phyloP scores from a whole-genome alignment of 2,888 invertebrate genomes.

The Doris montereyensis region DNA sequence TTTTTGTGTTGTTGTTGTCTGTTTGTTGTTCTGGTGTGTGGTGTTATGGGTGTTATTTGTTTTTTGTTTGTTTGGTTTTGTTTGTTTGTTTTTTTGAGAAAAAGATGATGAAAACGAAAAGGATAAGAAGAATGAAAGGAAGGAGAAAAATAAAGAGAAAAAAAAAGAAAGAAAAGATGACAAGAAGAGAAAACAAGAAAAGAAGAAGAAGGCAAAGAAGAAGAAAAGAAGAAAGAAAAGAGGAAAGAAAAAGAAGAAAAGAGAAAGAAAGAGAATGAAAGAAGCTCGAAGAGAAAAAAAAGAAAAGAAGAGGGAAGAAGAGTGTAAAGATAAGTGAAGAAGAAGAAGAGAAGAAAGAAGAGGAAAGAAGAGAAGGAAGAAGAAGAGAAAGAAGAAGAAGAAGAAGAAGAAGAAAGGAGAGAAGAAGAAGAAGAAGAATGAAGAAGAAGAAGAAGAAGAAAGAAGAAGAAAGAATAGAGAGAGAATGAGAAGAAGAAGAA shows the following conservation, averaged over 20 bases:
- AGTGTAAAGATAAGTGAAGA: neutral
- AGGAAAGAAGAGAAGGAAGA: neutral
- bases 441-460: neutral
- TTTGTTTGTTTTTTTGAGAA: too few species aligned
- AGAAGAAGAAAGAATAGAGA: neutral
- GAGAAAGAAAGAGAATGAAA: neutral
- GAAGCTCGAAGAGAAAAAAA: neutral
- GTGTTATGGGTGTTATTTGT: too few species aligned
- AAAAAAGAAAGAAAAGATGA: neutral
- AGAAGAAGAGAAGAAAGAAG: neutral
- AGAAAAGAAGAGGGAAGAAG: neutral
- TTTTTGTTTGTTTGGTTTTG: too few species aligned
- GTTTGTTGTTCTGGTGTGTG: too few species aligned
- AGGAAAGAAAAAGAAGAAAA: slow-evolving; percentile 7
- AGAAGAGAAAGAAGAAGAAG: neutral
- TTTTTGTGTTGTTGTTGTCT: too few species aligned
- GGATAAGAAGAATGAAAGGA: neutral
- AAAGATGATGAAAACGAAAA: neutral
- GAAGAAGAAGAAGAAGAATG: neutral
- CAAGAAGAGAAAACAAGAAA: neutral
- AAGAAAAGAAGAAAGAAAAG: neutral
- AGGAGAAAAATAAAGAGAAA: neutral
- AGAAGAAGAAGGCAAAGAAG: neutral
- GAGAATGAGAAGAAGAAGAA: neutral
- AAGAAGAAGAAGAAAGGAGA: neutral